Evolutionary conservation across 2,113 vertebrate species (phyloP).

Genomic region (Penelope pileata): DNA sequence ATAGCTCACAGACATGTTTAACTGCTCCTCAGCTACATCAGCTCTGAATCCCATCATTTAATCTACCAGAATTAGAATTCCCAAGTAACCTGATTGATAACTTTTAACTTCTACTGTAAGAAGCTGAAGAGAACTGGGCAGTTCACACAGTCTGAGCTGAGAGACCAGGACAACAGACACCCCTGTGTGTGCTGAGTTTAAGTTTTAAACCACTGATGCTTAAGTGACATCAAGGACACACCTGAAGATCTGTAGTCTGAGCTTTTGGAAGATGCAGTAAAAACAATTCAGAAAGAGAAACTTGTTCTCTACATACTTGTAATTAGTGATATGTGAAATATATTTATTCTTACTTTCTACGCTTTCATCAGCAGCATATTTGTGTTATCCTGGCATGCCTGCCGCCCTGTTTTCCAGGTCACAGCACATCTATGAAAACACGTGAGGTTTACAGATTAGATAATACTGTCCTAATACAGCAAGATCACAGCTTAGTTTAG

Average conservation of each 20-base stretch:
- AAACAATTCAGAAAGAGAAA: neutral
- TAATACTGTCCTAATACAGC: neutral
- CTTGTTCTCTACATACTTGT: neutral
- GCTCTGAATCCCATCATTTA: neutral
- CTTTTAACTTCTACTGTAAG: neutral
- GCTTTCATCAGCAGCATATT: neutral
- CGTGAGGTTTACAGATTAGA: neutral
- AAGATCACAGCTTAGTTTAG: neutral
- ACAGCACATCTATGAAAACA: neutral
- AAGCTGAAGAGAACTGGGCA: neutral
- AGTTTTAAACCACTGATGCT: neutral
- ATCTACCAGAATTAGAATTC: neutral
- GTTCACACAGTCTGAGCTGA: neutral
- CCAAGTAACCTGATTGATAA: neutral
- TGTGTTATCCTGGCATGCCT: neutral
- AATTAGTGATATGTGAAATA: neutral
- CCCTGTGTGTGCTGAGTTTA: neutral
- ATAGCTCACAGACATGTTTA: neutral
- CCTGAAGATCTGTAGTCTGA: neutral
- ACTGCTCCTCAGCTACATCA: neutral
- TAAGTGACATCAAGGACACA: neutral
- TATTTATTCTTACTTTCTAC: neutral
- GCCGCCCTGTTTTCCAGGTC: conserved; percentile 1
- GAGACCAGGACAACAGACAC: neutral
- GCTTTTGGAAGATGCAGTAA: neutral